phyloP scores from a whole-genome alignment of 2,888 invertebrate species.

The Luffia ferchaultella region DNA sequence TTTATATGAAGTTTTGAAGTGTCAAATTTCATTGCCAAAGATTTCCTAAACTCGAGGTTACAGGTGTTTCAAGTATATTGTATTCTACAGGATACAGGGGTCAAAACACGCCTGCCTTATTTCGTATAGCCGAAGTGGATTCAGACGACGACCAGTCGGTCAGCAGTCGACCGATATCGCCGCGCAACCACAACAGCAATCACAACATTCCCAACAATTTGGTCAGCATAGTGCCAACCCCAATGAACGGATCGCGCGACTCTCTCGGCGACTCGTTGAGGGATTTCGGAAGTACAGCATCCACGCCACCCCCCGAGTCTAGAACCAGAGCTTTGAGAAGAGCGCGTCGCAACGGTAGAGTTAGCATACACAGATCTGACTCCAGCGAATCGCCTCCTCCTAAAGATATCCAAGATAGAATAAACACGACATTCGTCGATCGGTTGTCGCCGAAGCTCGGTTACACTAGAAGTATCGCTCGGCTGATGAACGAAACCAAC shows the following conservation, averaged over 20 bases:
- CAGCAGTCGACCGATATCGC: conserved; percentile 45
- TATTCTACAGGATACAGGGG: conserved; percentile 46
- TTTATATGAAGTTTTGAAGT: too few species aligned
- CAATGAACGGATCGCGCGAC: conserved; percentile 64
- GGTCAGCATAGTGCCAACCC: conserved; percentile 66
- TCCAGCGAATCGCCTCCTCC: conserved; percentile 51
- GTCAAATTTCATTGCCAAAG: too few species aligned
- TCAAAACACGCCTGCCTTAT: conserved; percentile 44
- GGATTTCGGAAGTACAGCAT: conserved; percentile 28
- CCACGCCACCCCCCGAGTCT: conserved; percentile 26
- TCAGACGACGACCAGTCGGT: conserved; percentile 69
- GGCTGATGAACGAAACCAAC: conserved; percentile 58
- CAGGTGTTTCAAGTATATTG: too few species aligned
- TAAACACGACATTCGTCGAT: conserved; percentile 27
- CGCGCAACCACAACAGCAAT: conserved; percentile 29
- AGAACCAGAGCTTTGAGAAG: conserved; percentile 30
- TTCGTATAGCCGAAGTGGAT: conserved; percentile 66
- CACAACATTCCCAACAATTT: conserved; percentile 44
- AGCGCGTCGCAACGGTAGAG: conserved; percentile 33
- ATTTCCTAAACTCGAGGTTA: too few species aligned
- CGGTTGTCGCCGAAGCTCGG: conserved; percentile 28
- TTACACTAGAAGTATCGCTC: conserved; percentile 38
- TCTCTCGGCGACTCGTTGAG: conserved; percentile 41
- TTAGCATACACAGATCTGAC: conserved; percentile 31
- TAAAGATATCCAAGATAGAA: conserved; percentile 28